phyloP scores from a whole-genome alignment of 2,797 vertebrate species.

The Loris lydekkerianus region DNA sequence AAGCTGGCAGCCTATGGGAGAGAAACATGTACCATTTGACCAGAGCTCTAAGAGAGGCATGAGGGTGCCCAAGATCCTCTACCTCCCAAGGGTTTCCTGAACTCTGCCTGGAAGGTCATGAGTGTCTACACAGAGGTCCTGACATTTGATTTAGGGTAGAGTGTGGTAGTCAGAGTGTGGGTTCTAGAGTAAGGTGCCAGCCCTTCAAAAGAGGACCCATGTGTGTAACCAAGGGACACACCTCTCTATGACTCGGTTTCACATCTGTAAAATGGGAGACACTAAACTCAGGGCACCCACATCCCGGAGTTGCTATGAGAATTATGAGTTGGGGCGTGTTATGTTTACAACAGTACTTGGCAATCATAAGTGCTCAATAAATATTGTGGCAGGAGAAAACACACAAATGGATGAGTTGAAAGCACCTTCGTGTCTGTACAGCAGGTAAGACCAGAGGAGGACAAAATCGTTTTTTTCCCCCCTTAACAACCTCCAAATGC shows the following conservation, averaged over 20 bases:
- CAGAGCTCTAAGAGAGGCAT: not conserved
- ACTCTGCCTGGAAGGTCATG: not conserved
- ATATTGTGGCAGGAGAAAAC: not conserved
- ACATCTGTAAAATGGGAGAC: not conserved
- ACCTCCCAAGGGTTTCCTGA: rapidly evolving
- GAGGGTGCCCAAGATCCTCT: no score
- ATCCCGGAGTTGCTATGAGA: not conserved
- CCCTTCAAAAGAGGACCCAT: not conserved
- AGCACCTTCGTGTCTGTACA: not conserved
- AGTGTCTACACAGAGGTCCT: not conserved
- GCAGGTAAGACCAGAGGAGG: not conserved
- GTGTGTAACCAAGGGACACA: rapidly evolving
- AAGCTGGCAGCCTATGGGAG: not conserved
- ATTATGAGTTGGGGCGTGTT: no score
- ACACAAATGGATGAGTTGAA: not conserved
- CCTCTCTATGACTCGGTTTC: not conserved
- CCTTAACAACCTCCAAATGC: not conserved
- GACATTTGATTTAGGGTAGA: not conserved
- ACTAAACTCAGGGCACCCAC: no score
- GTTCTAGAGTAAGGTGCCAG: not conserved
- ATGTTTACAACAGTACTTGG: no score
- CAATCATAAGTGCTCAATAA: not conserved
- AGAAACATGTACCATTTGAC: not conserved
- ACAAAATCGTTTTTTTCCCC: not conserved
- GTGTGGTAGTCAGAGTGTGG: not conserved